A percentile compares a stretch with the other conserved stretches of the same genome.
Evolutionary conservation across 2,797 vertebrate genomes (phyloP).

Genomic region (Pseudochirops corinnae): DNA sequence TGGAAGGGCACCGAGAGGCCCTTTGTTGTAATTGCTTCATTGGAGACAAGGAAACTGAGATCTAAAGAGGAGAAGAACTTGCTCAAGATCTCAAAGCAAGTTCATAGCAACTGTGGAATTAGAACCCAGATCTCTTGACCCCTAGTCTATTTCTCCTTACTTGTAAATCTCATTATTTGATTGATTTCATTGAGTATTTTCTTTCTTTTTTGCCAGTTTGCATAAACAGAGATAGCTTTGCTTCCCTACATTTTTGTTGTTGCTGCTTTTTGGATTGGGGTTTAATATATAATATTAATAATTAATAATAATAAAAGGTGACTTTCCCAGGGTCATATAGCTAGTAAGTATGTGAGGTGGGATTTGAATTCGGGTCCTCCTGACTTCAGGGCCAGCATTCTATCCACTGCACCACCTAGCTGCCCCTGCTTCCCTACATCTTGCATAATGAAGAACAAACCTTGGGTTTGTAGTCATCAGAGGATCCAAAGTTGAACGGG

Average conservation of each 20-base stretch:
- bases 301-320: too few relatives aligned
- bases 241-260: neutral
- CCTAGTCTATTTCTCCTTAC: neutral
- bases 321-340: too few relatives aligned
- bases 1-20: neutral
- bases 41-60: neutral
- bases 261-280: too few relatives aligned
- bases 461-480: too few relatives aligned
- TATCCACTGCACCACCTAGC: too few relatives aligned
- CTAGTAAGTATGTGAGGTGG: too few relatives aligned
- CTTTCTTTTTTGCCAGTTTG: constrained; percentile 48
- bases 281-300: too few relatives aligned
- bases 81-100: neutral
- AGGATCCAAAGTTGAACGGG: neutral
- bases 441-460: too few relatives aligned
- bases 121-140: neutral
- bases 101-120: neutral
- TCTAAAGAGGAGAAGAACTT: neutral
- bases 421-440: neutral
- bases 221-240: neutral
- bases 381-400: too few relatives aligned
- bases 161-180: constrained; percentile 31
- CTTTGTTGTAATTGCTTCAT: neutral
- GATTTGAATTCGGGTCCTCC: too few relatives aligned
- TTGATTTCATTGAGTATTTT: neutral